These are phyloP conservation scores for Lissonota sp. DNA, from an alignment of 2,888 invertebrate genomes.

Conservation along the genomic window DNA sequence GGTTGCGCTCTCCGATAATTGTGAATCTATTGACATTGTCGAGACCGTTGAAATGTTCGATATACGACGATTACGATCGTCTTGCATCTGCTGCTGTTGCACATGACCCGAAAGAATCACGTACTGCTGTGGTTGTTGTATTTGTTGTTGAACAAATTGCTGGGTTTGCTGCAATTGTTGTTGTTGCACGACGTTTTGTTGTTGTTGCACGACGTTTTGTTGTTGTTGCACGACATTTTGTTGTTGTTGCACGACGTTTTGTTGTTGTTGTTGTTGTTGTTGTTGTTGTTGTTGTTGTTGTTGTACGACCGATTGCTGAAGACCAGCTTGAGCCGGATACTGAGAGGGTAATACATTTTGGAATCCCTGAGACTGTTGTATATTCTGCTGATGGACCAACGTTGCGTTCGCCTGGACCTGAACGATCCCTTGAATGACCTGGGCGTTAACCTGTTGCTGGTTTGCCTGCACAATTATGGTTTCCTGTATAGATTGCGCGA, in stretches of 20 bases:
- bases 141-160: slow-evolving; percentile 51
- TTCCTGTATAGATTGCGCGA: slow-evolving; percentile 70
- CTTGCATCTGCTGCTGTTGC: slow-evolving; percentile 73
- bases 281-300: slow-evolving; percentile 58
- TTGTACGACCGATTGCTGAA: slow-evolving; percentile 66
- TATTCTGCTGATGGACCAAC: slow-evolving; percentile 66
- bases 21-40: slow-evolving; percentile 78
- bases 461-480: slow-evolving; percentile 65
- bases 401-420: slow-evolving; percentile 65
- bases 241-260: too few species aligned
- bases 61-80: slow-evolving; percentile 81
- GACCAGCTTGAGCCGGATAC: slow-evolving; percentile 68
- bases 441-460: slow-evolving; percentile 64
- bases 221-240: too few species aligned
- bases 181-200: slow-evolving; percentile 70
- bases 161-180: slow-evolving; percentile 70
- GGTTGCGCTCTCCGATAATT: slow-evolving; percentile 70
- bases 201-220: slow-evolving; percentile 38
- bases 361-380: slow-evolving; percentile 60
- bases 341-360: slow-evolving; percentile 65
- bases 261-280: too few species aligned
- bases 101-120: slow-evolving; percentile 73
- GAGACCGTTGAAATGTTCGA: slow-evolving; percentile 79
- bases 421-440: slow-evolving; percentile 46
- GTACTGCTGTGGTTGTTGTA: slow-evolving; percentile 69